Conservation (phyloP, 2,797 vertebrate genomes). For the Euphonia xanthogaster region DNA sequence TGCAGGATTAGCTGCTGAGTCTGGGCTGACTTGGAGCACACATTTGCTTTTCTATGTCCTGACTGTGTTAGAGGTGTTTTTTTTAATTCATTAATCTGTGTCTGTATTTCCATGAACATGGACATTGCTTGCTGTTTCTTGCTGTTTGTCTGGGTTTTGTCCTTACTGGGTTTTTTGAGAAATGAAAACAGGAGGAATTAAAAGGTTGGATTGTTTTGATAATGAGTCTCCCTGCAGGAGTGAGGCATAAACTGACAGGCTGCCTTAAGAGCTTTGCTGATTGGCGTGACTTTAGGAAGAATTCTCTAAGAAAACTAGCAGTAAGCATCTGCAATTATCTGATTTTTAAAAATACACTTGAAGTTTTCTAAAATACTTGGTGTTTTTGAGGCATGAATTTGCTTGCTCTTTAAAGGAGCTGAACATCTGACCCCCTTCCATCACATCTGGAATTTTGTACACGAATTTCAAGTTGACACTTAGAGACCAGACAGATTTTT, state of each 20-base stretch:
- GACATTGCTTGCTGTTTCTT: neutral
- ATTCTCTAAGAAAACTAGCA: neutral
- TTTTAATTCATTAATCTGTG: neutral
- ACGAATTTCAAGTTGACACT: neutral
- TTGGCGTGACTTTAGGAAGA: neutral
- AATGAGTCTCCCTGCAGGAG: neutral
- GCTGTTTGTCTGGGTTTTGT: neutral
- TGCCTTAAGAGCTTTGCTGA: neutral
- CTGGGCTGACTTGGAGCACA: neutral
- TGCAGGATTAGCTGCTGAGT: slow-evolving; percentile 14
- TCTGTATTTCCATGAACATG: neutral
- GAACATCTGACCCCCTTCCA: neutral
- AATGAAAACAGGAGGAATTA: neutral
- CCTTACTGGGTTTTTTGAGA: neutral
- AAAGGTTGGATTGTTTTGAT: slow-evolving; percentile 28
- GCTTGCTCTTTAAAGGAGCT: neutral
- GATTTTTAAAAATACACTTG: neutral
- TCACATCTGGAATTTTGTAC: neutral
- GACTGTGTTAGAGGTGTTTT: neutral
- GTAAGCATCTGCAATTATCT: neutral
- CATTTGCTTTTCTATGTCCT: neutral
- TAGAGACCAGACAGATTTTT: neutral
- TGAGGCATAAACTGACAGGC: neutral
- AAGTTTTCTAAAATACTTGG: neutral
- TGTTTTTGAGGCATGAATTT: neutral